A percentile compares a stretch with the other conserved stretches of the same genome.
Evolutionary conservation across 2,113 vertebrate genomes (phyloP).

Genomic region (Phalacrocorax carbo): DNA sequence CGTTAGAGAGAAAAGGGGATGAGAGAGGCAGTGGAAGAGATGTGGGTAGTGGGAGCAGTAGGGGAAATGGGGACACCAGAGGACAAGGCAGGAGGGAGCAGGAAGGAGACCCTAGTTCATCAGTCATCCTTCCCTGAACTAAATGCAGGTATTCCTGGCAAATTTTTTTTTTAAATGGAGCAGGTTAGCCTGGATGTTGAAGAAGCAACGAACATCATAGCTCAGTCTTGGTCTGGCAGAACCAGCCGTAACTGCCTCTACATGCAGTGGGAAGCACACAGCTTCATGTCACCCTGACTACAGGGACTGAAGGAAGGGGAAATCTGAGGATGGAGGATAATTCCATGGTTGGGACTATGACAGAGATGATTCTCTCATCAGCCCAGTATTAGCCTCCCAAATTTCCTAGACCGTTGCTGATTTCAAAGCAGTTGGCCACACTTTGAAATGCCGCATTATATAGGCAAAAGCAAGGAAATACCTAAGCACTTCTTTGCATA

Average conservation of each 20-base stretch:
- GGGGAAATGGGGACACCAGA: not conserved
- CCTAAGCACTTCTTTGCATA: not conserved
- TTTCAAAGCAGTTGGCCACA: not conserved
- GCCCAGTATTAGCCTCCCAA: not conserved
- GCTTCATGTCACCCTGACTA: not conserved
- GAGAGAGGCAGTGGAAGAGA: not conserved
- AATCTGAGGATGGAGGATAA: not conserved
- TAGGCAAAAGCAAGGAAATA: not conserved
- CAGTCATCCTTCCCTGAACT: not conserved
- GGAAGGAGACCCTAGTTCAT: not conserved
- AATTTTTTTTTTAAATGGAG: not conserved
- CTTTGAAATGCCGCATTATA: not conserved
- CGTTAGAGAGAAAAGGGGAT: not conserved
- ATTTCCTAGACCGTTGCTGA: not conserved
- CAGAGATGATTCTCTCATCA: not conserved
- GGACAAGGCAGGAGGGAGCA: not conserved
- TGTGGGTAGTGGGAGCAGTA: accelerated
- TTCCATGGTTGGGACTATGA: not conserved
- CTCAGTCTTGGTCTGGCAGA: not conserved
- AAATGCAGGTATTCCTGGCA: not conserved
- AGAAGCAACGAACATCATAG: not conserved
- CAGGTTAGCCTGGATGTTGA: not conserved
- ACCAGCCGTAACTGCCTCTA: not conserved
- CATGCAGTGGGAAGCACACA: accelerated
- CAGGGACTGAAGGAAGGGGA: not conserved